These are phyloP conservation scores for Pao palembangensis DNA, from an alignment of 2,113 vertebrate species.

Conservation along the genomic window DNA sequence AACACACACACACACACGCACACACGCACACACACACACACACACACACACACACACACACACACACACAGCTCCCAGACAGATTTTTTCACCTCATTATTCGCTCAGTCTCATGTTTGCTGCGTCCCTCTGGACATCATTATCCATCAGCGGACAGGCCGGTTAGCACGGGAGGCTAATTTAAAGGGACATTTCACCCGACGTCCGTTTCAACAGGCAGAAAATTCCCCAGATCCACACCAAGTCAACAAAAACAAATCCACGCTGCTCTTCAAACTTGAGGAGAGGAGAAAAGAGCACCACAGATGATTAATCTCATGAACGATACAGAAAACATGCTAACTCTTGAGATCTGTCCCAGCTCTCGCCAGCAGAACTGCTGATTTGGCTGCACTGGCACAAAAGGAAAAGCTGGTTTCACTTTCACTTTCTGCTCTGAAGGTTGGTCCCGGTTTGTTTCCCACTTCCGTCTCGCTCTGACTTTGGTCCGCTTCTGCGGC, in stretches of 20 bases:
- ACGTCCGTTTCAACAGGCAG: no score
- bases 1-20: neutral
- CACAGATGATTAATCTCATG: no score
- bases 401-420: neutral
- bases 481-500: conserved; percentile 2
- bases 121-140: neutral
- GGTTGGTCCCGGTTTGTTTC: conserved; percentile 8
- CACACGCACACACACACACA: neutral
- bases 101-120: neutral
- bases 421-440: conserved; percentile 7
- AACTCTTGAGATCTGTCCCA: no score
- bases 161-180: no score
- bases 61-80: neutral
- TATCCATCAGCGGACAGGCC: neutral
- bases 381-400: no score
- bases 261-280: no score
- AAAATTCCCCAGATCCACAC: no score
- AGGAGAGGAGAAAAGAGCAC: no score
- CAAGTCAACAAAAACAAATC: no score
- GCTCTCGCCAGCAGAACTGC: no score
- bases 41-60: neutral
- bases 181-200: no score
- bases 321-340: no score
- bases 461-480: conserved; percentile 24
- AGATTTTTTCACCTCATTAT: neutral